Base-by-base conservation (phyloP, 2,888 invertebrate species). In the Lymantria dispar region DNA sequence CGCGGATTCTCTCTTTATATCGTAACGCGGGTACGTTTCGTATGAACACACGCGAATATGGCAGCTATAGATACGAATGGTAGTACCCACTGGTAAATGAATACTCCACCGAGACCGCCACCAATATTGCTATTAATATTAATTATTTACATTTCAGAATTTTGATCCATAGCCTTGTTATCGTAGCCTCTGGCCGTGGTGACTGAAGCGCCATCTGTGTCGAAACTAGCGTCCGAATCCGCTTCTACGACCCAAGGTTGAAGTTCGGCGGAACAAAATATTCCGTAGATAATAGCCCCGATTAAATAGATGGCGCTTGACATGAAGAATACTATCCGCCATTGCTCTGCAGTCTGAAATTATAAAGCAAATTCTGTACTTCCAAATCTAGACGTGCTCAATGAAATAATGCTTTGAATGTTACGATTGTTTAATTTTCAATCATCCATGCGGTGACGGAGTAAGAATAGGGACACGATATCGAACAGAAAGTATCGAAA, bases 251-350 rank as follows among this genome's bases (percentile, higher is more conserved):
- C 96, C 98, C 98, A 98, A 0, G 94, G 93, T 76, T 98, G 98
- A 3, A 94, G 84, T 61, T 96, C 95, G 0, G 96, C 98, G 0
- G 97, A 96, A 38, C 87, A 88, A 76, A 96, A 95, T 0, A 94
- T 64, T 49, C 95, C 97, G 81, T 97, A 98, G n/a, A 97, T 85
- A 44, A 96, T 77, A 29, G 96, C 96, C 0, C 98, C 98, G n/a
- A 95, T 61, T 0, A 96, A 86, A 76, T 98, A 98, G 71, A 98
- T 94, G 50, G 92, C 93, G 63, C 96, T 95, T 0, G 97, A 95
- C 69, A 98, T 95, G 84, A 96, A 96, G 84, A 98, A 98, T 8
- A 98, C 96, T 33, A 94, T 87, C 58, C 95, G 94, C 98, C 98
- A 98, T 85, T 98, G 95, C 13, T 93, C 93, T 14, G 94, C 92